Evolutionary conservation across 2,888 invertebrate genomes (phyloP), one percentile per base, ranked within the genome.

Genomic region (Leptodirus hochenwartii): DNA sequence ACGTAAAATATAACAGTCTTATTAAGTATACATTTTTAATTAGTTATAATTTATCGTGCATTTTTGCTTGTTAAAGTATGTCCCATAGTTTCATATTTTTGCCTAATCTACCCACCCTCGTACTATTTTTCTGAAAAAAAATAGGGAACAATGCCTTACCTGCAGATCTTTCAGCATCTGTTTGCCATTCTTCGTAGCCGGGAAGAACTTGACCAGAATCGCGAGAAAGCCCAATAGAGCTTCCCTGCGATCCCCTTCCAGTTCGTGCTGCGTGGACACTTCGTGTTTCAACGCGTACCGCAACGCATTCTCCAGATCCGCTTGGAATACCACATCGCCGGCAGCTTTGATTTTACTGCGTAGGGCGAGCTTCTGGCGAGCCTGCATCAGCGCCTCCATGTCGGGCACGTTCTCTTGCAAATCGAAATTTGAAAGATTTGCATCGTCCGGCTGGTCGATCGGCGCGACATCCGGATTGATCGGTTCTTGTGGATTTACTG

Each of bases 271-370:
- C 36, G 75, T 62, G 3, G 78, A 66, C 15, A 96, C 68, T 61
- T 96, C 96, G 41, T 81, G 79, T 39, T 68, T 68, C 14, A 96
- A 58, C 26, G 80, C 75, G 45, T 79, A 81, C 40, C 72, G 66
- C n/a, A 96, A 52, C 1, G 85, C 78, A 44, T 77, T 80, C 54
- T 90, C 85, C 34, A 96, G 54, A 56, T 96, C 96, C 38, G 73
- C 69, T 54, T 84, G 80, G 51, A 81, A 85, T 2, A 91, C 65
- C 4, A 64, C 51, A 49, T 79, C 71, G 17, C 56, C 55, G 43
- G 51, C 50, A 37, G 44, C 45, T 28, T 52, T 56, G 8, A 55
- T 45, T 34, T 48, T 47, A 22, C 51, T 43, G 22, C 46, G 40
- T 25, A 54, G 41, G 27, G 45, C 48, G 38, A 47, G 41, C 12